Evolutionary conservation across 2,113 vertebrate species (phyloP).

Genomic region (Menura novaehollandiae): DNA sequence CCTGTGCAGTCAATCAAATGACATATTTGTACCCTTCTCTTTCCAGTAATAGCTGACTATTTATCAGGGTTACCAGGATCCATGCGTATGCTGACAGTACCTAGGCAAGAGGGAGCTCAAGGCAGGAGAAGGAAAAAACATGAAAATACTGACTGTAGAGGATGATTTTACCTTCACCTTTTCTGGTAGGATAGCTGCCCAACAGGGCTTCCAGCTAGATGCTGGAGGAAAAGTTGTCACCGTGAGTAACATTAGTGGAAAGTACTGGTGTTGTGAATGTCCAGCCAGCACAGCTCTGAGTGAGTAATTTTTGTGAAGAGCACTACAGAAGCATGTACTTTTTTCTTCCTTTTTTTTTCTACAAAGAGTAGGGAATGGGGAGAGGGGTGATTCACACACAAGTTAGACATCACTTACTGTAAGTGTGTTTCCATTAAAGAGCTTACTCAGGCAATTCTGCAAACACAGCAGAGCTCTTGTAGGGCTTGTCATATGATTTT

Average conservation of each 20-base stretch:
- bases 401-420: conserved; percentile 2
- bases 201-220: background rate
- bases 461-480: background rate
- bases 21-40: background rate
- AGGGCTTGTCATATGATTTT: background rate
- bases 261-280: background rate
- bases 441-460: background rate
- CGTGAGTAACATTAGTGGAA: background rate
- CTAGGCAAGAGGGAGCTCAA: background rate
- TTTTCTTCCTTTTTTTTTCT: background rate
- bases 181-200: background rate
- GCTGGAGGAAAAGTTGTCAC: background rate
- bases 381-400: background rate
- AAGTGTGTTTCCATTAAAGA: background rate
- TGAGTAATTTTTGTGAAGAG: background rate
- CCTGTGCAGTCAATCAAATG: background rate
- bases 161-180: background rate
- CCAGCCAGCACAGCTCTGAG: background rate
- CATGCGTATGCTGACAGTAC: background rate
- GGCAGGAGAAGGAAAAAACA: background rate
- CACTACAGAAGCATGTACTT: background rate
- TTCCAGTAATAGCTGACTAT: background rate
- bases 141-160: background rate
- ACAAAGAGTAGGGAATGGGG: background rate
- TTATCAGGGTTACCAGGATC: background rate